A percentile compares a stretch with the other conserved stretches of the same genome.
phyloP scores from a whole-genome alignment of 2,888 invertebrate genomes.

The Drosophila helvetica region DNA sequence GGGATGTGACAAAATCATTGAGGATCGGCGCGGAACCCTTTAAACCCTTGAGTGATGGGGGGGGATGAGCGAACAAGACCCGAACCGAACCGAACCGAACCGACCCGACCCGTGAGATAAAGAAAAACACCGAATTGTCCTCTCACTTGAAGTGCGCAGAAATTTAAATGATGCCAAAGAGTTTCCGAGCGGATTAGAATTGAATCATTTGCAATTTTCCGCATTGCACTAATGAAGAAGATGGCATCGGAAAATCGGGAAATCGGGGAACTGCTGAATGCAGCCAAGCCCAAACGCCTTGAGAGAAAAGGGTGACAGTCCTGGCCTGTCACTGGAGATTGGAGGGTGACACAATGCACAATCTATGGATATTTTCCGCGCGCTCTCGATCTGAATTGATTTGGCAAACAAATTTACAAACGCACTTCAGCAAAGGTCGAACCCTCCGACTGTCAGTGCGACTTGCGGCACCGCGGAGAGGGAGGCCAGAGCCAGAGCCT shows the following conservation, averaged over 20 bases:
- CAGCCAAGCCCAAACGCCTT: neutral
- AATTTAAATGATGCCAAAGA: slow-evolving; percentile 62
- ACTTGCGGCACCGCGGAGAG: neutral
- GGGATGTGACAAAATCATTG: slow-evolving; percentile 35
- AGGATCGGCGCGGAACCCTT: slow-evolving; percentile 29
- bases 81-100: neutral
- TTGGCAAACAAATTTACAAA: slow-evolving; percentile 59
- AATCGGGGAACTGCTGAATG: slow-evolving; percentile 7
- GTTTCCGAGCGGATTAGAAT: slow-evolving; percentile 57
- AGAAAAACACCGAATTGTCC: slow-evolving; percentile 44
- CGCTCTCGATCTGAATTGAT: slow-evolving; percentile 52
- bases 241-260: slow-evolving; percentile 9
- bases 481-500: neutral
- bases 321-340: neutral
- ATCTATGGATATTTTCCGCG: slow-evolving; percentile 6
- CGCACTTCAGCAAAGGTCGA: slow-evolving; percentile 28
- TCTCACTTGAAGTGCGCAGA: slow-evolving; percentile 60
- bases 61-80: too few species aligned
- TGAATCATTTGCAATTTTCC: slow-evolving; percentile 74
- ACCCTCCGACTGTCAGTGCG: neutral
- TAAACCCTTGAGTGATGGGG: neutral
- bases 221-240: slow-evolving; percentile 65
- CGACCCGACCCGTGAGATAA: slow-evolving; percentile 57
- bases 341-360: neutral
- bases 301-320: slow-evolving; percentile 12